Percentiles rank a stretch among this genome's conserved stretches.
Evolutionary conservation across 2,113 vertebrate species (phyloP).

Genomic region (Vidua chalybeata): DNA sequence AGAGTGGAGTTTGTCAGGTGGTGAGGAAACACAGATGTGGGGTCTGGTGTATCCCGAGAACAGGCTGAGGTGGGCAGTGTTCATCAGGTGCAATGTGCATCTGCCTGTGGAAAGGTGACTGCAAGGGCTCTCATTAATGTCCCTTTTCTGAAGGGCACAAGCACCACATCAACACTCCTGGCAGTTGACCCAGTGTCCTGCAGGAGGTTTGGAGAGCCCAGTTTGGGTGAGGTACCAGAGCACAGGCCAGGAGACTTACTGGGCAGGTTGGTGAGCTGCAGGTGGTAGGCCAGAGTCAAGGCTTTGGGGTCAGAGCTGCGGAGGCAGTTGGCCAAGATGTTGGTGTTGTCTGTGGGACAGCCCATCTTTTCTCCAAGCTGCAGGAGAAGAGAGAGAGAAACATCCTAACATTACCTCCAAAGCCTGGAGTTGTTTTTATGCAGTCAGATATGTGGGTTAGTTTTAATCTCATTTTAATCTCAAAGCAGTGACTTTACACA

Average conservation of each 20-base stretch:
- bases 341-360: conserved; percentile 75
- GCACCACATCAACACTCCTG: neutral
- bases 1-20: neutral
- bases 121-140: neutral
- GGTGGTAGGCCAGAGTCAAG: conserved; percentile 79
- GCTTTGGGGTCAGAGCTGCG: conserved; percentile 73
- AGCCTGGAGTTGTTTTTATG: rapidly evolving
- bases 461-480: neutral
- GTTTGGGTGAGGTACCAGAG: rapidly evolving
- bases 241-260: conserved; percentile 10
- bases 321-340: conserved; percentile 78
- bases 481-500: rapidly evolving
- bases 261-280: conserved; percentile 50
- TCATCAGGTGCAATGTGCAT: rapidly evolving
- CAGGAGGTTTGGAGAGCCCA: neutral
- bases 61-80: neutral
- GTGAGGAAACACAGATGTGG: too few species aligned
- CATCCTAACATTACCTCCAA: rapidly evolving
- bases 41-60: neutral
- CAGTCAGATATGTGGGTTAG: neutral
- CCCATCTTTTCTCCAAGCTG: conserved; percentile 84
- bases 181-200: rapidly evolving
- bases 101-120: neutral
- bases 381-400: neutral
- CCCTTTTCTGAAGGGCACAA: neutral